Evolutionary conservation across 2,113 vertebrate species (phyloP).

Genomic region (Solea solea): DNA sequence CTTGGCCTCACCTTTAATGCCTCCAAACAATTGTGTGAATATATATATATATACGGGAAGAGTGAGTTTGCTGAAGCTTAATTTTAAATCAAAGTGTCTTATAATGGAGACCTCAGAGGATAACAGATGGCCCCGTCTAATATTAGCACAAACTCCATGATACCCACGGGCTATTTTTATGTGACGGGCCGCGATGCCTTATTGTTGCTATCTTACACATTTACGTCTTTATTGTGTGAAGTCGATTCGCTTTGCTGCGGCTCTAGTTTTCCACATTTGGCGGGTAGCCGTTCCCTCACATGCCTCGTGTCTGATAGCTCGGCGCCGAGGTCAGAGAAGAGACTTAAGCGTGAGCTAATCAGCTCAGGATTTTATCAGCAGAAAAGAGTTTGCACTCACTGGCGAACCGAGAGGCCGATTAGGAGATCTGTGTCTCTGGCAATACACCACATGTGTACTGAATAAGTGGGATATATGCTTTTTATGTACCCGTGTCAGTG

Average conservation of each 20-base stretch:
- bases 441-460: not conserved
- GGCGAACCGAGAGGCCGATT: constrained; percentile 40
- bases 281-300: constrained; percentile 26
- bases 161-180: constrained; percentile 45
- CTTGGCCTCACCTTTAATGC: constrained; percentile 4
- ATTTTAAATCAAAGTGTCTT: constrained; percentile 16
- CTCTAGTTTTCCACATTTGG: constrained; percentile 21
- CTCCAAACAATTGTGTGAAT: constrained; percentile 23
- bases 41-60: not conserved
- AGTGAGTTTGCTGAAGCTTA: constrained; percentile 12
- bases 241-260: not conserved
- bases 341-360: constrained; percentile 59
- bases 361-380: constrained; percentile 49
- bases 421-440: constrained; percentile 10
- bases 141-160: constrained; percentile 39
- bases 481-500: not conserved
- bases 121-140: constrained; percentile 53
- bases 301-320: constrained; percentile 19
- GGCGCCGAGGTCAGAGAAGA: constrained; percentile 44
- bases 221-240: not conserved
- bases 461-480: not conserved
- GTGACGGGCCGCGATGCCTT: constrained; percentile 19
- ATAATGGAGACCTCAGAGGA: constrained; percentile 16
- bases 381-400: constrained; percentile 23
- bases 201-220: constrained; percentile 19